Base-by-base conservation (phyloP, 2,888 invertebrate genomes). In the Sericinus montela region DNA sequence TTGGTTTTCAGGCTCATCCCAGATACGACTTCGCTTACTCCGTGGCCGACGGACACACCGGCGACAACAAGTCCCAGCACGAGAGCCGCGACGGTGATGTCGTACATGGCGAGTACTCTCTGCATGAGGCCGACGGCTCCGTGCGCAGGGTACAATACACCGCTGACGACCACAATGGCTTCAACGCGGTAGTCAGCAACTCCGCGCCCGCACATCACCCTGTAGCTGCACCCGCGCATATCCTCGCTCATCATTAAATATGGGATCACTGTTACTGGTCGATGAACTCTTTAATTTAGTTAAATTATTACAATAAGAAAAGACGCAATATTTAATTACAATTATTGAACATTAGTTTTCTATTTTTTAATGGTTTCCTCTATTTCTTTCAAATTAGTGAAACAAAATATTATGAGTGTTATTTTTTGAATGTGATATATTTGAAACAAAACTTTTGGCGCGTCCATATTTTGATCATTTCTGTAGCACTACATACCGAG, bases 11-110 rank as follows among this genome's bases (percentile, higher is more conserved):
- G 89, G 76, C 83, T 2, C 83, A 86, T 62, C 89, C 90, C 32
- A 84, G 88, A 59, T 91, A 91, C 72, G 80, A 87, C 45, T 90
- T 88, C 71, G 80, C 82, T 40, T 90, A 90, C 67, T 84, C 89
- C n/a, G 90, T 89, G 2, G 77, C 88, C 51, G 91, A 91, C 59
- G 76, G 77, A 5, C 89, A 90, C 60, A 90, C 90, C 45, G 91
- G 90, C n/a, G 91, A 91, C 75, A 81, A 83, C 65, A 91, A 91
- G 72, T 85, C 82, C 58, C 90, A 91, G 65, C 78, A 84, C 48
- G 91, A 91, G 71, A 66, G 77, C 57, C 81, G 88, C 50, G 88
- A 90, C 69, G 92, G 92, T 1, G 86, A 92, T 63, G 81, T 77
- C 28, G 92, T 92, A 50, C 86, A 90, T 63, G 92, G 92, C 47